A percentile compares a stretch with the other conserved stretches of the same genome.
Conservation (phyloP, 53 echinoderm and acorn worm genomes). For the Paracentrotus lividus region DNA sequence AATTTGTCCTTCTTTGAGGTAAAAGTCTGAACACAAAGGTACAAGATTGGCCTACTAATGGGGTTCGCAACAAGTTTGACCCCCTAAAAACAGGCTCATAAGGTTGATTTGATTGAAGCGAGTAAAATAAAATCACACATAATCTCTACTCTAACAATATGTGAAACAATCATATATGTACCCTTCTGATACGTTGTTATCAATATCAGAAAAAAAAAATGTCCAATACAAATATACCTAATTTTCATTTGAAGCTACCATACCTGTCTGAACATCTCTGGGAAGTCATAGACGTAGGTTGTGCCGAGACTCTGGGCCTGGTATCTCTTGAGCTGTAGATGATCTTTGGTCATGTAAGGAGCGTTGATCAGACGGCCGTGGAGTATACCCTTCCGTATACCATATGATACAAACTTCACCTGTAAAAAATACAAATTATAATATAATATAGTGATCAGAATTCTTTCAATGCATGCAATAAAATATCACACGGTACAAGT, state of each 20-base stretch:
- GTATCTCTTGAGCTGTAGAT: conserved; percentile 96
- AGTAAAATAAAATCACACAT: too few species aligned
- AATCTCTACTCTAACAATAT: too few species aligned
- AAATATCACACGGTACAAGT: too few species aligned
- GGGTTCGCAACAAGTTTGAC: too few species aligned
- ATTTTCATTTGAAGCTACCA: background rate
- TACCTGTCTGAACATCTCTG: conserved; percentile 96
- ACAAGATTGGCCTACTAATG: too few species aligned
- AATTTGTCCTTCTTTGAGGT: too few species aligned
- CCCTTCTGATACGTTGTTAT: too few species aligned
- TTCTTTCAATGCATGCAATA: background rate
- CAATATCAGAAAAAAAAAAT: too few species aligned
- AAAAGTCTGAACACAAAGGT: too few species aligned
- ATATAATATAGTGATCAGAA: background rate
- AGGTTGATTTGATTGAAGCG: too few species aligned
- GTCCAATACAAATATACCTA: background rate
- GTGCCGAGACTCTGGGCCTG: conserved; percentile 89
- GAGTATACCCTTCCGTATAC: conserved; percentile 85
- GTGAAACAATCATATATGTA: too few species aligned
- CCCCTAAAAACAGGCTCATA: too few species aligned
- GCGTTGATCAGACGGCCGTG: conserved; percentile 89
- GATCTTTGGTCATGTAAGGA: conserved; percentile 97
- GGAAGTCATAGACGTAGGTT: conserved; percentile 98
- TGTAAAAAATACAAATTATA: background rate
- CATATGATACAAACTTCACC: conserved; percentile 94